Evolutionary conservation across 2,797 vertebrate genomes (phyloP).

Genomic region (Momotus momota): DNA sequence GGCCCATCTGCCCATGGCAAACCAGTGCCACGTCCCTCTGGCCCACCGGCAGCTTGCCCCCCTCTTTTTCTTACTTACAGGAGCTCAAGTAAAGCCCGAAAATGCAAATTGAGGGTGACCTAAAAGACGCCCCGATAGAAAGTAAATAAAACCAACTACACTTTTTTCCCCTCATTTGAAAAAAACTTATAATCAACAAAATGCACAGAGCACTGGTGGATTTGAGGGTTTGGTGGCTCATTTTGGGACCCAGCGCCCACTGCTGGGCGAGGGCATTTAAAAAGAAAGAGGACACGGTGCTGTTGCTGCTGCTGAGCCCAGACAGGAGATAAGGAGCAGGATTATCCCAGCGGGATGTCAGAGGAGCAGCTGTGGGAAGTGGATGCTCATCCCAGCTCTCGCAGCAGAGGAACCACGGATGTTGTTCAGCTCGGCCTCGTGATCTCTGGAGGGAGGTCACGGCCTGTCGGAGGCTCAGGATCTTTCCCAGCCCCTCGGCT

Average conservation of each 20-base stretch:
- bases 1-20: too few relatives aligned
- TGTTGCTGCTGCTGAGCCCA: background rate
- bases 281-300: background rate
- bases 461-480: background rate
- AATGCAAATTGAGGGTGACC: background rate
- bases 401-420: background rate
- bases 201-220: fast-evolving
- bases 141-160: background rate
- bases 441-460: background rate
- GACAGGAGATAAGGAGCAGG: background rate
- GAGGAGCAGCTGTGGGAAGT: background rate
- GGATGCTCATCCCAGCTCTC: background rate
- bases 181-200: background rate
- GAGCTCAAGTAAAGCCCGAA: background rate
- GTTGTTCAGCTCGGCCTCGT: background rate
- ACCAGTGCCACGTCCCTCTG: background rate
- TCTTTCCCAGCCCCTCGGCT: background rate
- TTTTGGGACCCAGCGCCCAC: background rate
- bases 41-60: too few relatives aligned
- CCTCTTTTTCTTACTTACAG: background rate
- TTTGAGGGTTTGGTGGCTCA: background rate
- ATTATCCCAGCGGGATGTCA: background rate
- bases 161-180: too few relatives aligned
- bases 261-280: background rate
- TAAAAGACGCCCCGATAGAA: background rate